Percentiles rank a stretch among this genome's conserved stretches.
Evolutionary conservation across 2,797 vertebrate species (phyloP).

Genomic region (Pseudochirops cupreus): DNA sequence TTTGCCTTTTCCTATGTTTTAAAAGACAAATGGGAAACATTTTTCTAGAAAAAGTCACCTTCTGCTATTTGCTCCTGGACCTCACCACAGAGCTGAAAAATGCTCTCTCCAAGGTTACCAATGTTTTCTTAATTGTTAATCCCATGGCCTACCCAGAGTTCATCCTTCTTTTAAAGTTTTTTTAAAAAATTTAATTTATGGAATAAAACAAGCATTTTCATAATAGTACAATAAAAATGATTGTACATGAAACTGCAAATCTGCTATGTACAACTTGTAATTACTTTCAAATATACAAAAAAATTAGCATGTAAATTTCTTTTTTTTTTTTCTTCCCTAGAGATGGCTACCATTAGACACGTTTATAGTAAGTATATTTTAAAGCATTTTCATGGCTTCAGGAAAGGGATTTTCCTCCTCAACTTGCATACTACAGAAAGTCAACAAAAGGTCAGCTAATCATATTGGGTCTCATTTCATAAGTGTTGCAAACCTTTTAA

Average conservation of each 20-base stretch:
- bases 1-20: conserved; percentile 38
- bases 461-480: conserved; percentile 60
- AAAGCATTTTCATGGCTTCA: conserved; percentile 43
- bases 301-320: background rate
- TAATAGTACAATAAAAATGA: background rate
- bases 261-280: background rate
- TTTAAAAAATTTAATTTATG: background rate
- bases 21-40: background rate
- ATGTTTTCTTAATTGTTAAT: background rate
- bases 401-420: conserved; percentile 59
- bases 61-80: background rate
- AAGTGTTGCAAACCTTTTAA: conserved; percentile 56
- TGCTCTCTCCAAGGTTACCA: background rate
- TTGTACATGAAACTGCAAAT: background rate
- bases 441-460: conserved; percentile 67
- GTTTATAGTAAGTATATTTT: conserved; percentile 26
- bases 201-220: background rate
- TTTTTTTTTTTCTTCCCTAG: background rate
- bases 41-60: background rate
- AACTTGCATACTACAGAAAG: conserved; percentile 69
- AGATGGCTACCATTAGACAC: background rate
- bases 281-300: background rate
- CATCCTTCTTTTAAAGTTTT: background rate
- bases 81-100: background rate
- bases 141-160: background rate